phyloP scores from a whole-genome alignment of 1,140 invertebrate genomes.

The Lordiphosa stackelbergi region DNA sequence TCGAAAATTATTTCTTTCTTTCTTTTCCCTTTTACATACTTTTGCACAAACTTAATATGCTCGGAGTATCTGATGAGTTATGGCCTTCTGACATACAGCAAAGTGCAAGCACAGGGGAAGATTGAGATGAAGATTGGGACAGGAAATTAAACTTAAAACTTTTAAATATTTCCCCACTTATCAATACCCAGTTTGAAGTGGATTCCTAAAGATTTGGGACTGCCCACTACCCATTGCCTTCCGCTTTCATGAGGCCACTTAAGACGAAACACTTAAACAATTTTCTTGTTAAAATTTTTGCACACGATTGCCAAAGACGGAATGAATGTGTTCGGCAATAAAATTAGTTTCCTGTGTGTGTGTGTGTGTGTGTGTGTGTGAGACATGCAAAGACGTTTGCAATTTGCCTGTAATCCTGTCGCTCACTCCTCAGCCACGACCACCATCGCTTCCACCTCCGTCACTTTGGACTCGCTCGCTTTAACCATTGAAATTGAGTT shows the following conservation, averaged over 20 bases:
- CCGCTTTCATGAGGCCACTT: conserved; percentile 23
- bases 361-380: conserved; percentile 7
- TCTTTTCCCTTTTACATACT: too few species aligned
- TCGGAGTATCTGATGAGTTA: too few species aligned
- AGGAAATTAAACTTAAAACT: background rate
- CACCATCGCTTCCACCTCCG: conserved; percentile 7
- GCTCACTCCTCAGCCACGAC: conserved; percentile 7
- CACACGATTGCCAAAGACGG: conserved; percentile 14
- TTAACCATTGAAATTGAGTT: conserved; percentile 59
- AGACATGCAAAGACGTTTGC: conserved; percentile 71
- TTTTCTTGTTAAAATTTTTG: conserved; percentile 66
- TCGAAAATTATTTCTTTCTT: too few species aligned
- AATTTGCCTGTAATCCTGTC: conserved; percentile 68
- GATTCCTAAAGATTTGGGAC: conserved; percentile 27
- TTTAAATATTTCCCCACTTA: background rate
- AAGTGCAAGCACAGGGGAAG: too few species aligned
- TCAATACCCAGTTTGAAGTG: background rate
- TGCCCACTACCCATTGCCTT: conserved; percentile 16
- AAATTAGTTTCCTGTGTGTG: conserved; percentile 53
- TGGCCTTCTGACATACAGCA: too few species aligned
- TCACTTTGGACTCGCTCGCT: conserved; percentile 27
- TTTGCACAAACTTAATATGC: too few species aligned
- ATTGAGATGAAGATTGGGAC: too few species aligned
- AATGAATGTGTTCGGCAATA: conserved; percentile 63
- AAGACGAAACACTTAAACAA: conserved; percentile 59